Base-by-base conservation (phyloP, 2,888 invertebrate species). In the Lasioglossum morio region DNA sequence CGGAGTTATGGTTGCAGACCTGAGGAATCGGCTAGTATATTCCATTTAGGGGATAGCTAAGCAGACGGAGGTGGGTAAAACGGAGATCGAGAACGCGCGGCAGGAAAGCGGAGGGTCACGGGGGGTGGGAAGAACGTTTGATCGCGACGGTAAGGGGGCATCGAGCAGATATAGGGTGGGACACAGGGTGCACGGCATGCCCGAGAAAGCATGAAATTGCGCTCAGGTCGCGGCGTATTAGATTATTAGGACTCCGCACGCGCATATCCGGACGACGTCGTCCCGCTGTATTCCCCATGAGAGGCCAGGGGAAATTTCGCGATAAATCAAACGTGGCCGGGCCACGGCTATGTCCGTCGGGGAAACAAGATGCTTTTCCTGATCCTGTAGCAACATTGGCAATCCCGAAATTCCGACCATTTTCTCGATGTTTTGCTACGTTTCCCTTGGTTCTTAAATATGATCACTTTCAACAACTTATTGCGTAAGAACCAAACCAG, bases 201-300 rank as follows among this genome's bases (percentile, higher is more conserved):
- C 89, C 85, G 87, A 87, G 90, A 88, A 87, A 87, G 90, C 92
- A 89, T 92, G 92, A 92, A 92, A 92, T 92, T 92, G 89, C 85
- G 86, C 85, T 82, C 81, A 78, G 89, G 86, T 91, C 87, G 89
- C 89, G 88, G 83, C 82, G 87, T 90, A 90, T 91, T 88, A 87
- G 91, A 91, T 91, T 91, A 91, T 91, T 91, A 91, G 88, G 85
- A 88, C 77, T 85, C 82, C 79, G 75, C 75, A 76, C 75, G 82
- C 85, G 83, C 79, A 83, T 80, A 85, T 84, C 83, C 79, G 72
- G 72, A 77, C 82, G 77, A 75, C 81, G 79, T 83, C 78, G 72
- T 82, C 80, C 81, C 72, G 63, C 60, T 81, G 75, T 77, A 82
- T 79, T 82, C 82, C 88, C 75, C 77, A 23, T 30, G 82, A 82